Conservation (phyloP, 2,113 vertebrate species). For the Serinus canaria region DNA sequence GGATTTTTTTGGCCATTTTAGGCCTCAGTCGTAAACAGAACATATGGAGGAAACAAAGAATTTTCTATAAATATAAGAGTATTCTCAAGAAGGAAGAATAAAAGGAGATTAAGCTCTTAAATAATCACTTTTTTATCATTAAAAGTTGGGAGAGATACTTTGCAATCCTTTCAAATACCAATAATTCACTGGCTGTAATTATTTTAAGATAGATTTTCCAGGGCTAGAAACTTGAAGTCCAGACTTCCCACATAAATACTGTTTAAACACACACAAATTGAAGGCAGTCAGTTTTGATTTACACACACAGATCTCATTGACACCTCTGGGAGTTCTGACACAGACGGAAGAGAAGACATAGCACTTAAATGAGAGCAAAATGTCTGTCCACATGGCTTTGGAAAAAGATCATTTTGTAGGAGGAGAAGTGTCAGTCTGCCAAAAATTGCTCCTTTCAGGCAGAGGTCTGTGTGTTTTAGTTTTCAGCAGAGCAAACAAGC, state of each 20-base stretch:
- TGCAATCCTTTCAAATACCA: not conserved
- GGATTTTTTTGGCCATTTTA: not conserved
- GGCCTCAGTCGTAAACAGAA: not conserved
- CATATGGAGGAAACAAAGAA: not conserved
- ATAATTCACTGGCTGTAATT: not conserved
- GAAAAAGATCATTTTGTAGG: conserved; percentile 28
- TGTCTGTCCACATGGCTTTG: conserved; percentile 24
- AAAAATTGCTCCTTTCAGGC: conserved; percentile 51
- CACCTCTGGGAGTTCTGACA: conserved; percentile 53
- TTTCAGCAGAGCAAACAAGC: conserved; percentile 35
- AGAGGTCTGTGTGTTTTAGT: conserved; percentile 9
- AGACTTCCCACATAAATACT: not conserved
- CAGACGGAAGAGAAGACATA: not conserved
- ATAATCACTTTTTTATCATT: not conserved
- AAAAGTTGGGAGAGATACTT: not conserved
- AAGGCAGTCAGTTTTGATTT: conserved; percentile 31
- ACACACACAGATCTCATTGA: not conserved
- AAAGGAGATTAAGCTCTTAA: not conserved
- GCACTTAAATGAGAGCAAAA: conserved; percentile 35
- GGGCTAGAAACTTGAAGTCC: not conserved
- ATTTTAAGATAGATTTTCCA: not conserved
- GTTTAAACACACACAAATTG: not conserved
- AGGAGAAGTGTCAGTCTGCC: conserved; percentile 23
- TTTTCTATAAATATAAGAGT: not conserved
- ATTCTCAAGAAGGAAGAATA: not conserved